Conservation (phyloP, 2,113 vertebrate species). For the Agelaius tricolor region DNA sequence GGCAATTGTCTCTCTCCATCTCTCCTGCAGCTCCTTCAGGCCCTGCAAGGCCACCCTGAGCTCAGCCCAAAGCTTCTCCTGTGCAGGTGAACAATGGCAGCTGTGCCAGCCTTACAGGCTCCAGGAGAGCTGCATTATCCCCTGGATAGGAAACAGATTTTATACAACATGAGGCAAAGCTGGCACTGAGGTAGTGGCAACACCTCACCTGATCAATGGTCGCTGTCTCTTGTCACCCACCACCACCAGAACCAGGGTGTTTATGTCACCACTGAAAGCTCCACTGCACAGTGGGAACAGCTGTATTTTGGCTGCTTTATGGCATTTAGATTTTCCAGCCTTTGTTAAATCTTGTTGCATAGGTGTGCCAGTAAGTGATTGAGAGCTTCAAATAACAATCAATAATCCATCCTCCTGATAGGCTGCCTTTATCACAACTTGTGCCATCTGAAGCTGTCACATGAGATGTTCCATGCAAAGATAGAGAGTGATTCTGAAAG, state of each 20-base stretch:
- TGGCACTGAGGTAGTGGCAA: neutral
- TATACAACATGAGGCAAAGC: neutral
- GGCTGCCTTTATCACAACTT: neutral
- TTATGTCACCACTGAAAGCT: neutral
- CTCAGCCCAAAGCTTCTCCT: neutral
- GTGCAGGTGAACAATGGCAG: neutral
- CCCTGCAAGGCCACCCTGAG: neutral
- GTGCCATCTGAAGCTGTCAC: neutral
- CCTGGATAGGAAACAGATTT: neutral
- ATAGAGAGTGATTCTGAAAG: neutral
- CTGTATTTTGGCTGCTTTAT: neutral
- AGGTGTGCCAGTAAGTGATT: neutral
- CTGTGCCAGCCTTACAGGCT: neutral
- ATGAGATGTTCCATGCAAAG: neutral
- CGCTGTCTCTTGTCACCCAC: neutral
- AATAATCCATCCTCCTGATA: neutral
- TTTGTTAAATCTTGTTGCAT: neutral
- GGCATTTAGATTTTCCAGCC: neutral
- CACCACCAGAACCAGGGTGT: neutral
- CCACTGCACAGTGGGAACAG: neutral
- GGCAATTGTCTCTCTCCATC: neutral
- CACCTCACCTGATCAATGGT: rapidly evolving
- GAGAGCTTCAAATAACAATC: neutral
- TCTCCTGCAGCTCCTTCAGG: neutral
- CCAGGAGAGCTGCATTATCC: neutral